Conservation (phyloP, 2,888 invertebrate species). For the Mongoloraphidia duomilia region DNA sequence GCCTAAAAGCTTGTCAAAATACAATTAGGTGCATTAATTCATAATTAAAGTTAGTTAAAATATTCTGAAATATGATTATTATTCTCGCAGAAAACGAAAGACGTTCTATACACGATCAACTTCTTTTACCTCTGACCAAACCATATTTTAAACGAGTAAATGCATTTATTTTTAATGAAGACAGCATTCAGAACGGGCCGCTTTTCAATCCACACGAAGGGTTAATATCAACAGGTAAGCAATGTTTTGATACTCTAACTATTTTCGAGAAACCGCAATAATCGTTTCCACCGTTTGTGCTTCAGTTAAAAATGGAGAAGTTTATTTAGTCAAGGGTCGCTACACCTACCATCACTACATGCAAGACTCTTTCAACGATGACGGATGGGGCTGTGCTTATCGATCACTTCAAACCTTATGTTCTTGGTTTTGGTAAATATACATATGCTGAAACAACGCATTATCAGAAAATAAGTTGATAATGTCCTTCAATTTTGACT, state of each 20-base stretch:
- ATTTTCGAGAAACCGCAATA: too few species aligned
- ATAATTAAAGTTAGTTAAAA: too few species aligned
- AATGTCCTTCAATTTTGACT: too few species aligned
- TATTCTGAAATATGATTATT: too few species aligned
- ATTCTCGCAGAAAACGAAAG: slow-evolving; percentile 41
- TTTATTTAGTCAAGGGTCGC: slow-evolving; percentile 58
- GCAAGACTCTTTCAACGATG: slow-evolving; percentile 87
- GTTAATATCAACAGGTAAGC: slow-evolving; percentile 28
- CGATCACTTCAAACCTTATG: slow-evolving; percentile 90
- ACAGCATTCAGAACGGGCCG: slow-evolving; percentile 30
- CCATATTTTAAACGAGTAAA: slow-evolving; percentile 69
- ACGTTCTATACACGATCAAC: slow-evolving; percentile 51
- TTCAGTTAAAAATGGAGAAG: slow-evolving; percentile 30
- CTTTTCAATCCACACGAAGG: slow-evolving; percentile 64
- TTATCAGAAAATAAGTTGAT: not conserved
- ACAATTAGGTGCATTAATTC: too few species aligned
- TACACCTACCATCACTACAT: slow-evolving; percentile 95
- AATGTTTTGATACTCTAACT: slow-evolving; percentile 10
- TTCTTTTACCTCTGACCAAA: slow-evolving; percentile 48
- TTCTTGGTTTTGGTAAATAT: slow-evolving; percentile 73
- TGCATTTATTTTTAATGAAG: slow-evolving; percentile 37
- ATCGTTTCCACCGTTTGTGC: too few species aligned
- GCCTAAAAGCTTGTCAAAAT: too few species aligned
- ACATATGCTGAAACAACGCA: not conserved
- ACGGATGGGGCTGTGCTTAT: slow-evolving; percentile 99